Percentiles rank a stretch among this genome's conserved stretches.
Conservation (phyloP, 2,113 vertebrate genomes). For the Microcebus lehilahytsara region DNA sequence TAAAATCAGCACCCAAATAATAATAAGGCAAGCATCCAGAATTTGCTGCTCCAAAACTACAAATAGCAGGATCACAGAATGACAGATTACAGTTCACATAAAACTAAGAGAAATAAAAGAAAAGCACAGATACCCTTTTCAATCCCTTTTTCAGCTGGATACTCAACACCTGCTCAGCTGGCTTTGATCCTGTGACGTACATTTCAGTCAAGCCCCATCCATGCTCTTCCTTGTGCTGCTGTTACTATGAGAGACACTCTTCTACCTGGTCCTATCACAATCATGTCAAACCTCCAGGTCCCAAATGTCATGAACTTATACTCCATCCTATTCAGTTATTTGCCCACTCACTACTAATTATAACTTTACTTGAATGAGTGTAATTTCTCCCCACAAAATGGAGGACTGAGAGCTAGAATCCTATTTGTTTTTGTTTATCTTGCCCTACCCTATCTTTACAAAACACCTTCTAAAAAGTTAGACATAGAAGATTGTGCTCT, state of each 20-base stretch:
- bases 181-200: neutral
- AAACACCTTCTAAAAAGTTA: neutral
- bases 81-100: neutral
- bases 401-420: neutral
- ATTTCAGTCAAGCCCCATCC: neutral
- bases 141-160: neutral
- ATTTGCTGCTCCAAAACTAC: neutral
- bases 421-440: neutral
- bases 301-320: neutral
- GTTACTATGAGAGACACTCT: neutral
- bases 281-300: neutral
- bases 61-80: neutral
- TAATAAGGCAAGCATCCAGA: neutral
- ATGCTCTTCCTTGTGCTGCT: neutral
- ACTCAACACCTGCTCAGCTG: neutral
- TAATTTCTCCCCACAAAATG: neutral
- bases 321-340: neutral
- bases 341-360: neutral
- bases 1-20: slow-evolving; percentile 4
- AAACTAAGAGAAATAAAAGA: neutral
- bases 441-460: neutral
- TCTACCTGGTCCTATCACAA: neutral
- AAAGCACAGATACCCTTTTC: neutral
- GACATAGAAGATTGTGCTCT: neutral
- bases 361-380: neutral